Base-by-base conservation (phyloP, 2,888 invertebrate genomes). In the Habroteleia sp. region DNA sequence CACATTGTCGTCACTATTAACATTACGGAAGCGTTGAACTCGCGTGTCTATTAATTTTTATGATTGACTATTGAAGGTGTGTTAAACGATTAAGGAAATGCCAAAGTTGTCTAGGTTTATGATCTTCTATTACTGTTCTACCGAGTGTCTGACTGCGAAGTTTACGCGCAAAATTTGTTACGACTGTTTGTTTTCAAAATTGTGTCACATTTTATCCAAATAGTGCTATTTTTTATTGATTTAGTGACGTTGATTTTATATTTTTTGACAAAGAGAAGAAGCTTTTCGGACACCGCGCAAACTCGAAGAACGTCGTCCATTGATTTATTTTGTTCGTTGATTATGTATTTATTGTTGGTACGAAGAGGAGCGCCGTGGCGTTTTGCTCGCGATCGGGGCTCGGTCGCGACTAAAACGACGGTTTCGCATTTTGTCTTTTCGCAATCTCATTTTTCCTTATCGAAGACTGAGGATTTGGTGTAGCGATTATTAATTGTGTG, bases 81-180 rank as follows among this genome's bases (percentile, higher is more conserved):
- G 83, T 83, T 85, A 81, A 84, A 79, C 79, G 81, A 81, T 87
- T 85, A 84, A 82, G 84, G 82, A 85, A 82, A 88, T 88, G 86
- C 88, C 88, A 88, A 88, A 88, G 88, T 88, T 88, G 87, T 88
- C 82, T 88, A 88, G 87, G 87, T 88, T 88, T 87, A 88, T 83
- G 82, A 79, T 81, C 80, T 37, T 77, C 74, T 78, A 80, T 82
- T 81, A 79, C 77, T 74, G 82, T 82, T 76, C 77, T 62, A 74
- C 72, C 58, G 78, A 77, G 77, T 78, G 78, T 77, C 75, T 71
- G 78, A 69, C 69, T 72, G 44, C 69, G 25, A 29, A 25, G 33
- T 14, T 42, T 56, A 48, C 17, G 11, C 48, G 37, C 13, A 6
- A 35, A 54, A 71, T 54, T 75, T 65, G 68, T 74, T 74, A 54